Evolutionary conservation across 2,888 invertebrate species (phyloP), one percentile per base, ranked within the genome.

Genomic region (Macrophya annulata): DNA sequence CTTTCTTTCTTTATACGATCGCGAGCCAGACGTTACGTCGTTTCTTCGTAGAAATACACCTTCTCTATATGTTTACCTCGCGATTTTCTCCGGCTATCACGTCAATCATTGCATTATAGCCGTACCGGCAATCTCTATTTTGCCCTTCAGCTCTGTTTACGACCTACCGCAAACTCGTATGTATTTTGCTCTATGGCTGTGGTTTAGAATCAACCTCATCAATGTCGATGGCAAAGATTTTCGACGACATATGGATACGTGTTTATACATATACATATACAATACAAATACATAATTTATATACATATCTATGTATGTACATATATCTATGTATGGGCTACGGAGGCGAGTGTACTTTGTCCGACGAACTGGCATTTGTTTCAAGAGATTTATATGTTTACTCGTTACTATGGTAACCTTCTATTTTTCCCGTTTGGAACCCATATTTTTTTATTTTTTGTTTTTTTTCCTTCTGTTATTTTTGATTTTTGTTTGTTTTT

Each of bases 301-400:
- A 6, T 31, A 1, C 5, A 40, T n/a, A 71, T n/a, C 2, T 40
- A 71, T 5, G 12, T 15, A 45, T 31, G 43, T n/a, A 12, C 8
- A 68, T 25, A 68, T 68, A 10, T 45, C 74, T 62, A 17, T 15
- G 81, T 9, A 10, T 9, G 40, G 81, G 62, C 17, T 9, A 21
- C 17, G 68, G 25, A 45, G 45, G 72, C n/a, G n/a, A 21, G 72
- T 74, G 72, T 31, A 51, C 65, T 43, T 48, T 21, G 65, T 82
- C 82, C 65, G 65, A n/a, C 65, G 21, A 25, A 79, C 77, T 45
- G 82, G 65, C 43, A 82, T 83, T 83, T 83, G 83, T 83, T 83
- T 68, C 83, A 48, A 65, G 89, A 91, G 92, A 93, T 93, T 93
- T 92, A 92, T 92, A 91, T 93, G 93, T 93, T 93, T 93, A 93